phyloP scores from a whole-genome alignment of 2,113 vertebrate genomes.

The Oreocharis arfaki region DNA sequence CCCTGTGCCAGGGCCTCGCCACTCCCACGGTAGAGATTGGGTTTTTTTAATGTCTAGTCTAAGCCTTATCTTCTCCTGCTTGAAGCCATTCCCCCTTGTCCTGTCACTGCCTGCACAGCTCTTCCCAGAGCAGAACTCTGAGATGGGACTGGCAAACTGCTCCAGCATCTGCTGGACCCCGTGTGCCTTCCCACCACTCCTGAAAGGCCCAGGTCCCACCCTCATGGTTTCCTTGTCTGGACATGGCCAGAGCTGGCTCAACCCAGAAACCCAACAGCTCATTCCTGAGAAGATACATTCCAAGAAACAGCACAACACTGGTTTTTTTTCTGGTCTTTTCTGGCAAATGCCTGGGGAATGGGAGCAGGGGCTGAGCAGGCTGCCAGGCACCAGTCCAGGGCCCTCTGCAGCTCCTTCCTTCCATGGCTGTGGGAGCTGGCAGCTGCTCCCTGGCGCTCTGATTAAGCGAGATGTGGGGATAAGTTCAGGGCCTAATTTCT shows the following conservation, averaged over 20 bases:
- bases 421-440: background rate
- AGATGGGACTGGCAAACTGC: background rate
- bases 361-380: background rate
- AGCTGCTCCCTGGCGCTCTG: conserved; percentile 4
- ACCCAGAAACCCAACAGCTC: background rate
- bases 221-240: accelerated
- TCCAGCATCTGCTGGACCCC: background rate
- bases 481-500: conserved; percentile 57
- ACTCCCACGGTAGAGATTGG: accelerated
- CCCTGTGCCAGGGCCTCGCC: accelerated
- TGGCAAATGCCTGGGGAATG: accelerated
- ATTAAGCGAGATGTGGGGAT: conserved; percentile 10
- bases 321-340: background rate
- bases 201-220: accelerated
- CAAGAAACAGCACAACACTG: accelerated
- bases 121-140: background rate
- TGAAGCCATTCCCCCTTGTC: background rate
- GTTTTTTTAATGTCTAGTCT: background rate
- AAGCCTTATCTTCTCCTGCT: background rate
- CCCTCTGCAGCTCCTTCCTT: background rate
- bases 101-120: accelerated
- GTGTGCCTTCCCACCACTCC: background rate
- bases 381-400: background rate
- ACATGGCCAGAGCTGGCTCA: background rate
- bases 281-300: background rate